Evolutionary conservation across 2,797 vertebrate species (phyloP).

Genomic region (Gymnodraco acuticeps): DNA sequence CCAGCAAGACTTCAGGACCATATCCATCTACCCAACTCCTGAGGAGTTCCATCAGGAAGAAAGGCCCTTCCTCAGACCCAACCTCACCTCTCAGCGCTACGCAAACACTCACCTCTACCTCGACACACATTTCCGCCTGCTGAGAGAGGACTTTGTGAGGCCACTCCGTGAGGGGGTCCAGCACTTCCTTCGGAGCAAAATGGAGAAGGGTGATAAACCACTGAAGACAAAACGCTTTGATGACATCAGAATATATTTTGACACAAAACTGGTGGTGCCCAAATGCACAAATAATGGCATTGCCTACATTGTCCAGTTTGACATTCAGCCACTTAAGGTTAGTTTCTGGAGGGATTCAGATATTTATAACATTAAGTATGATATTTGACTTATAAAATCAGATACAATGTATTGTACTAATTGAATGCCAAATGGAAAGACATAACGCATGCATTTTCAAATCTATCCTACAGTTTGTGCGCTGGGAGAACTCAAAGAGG

Average conservation of each 20-base stretch:
- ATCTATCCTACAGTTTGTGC: constrained; percentile 83
- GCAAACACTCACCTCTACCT: constrained; percentile 88
- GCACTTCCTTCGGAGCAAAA: constrained; percentile 82
- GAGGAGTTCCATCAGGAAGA: constrained; percentile 87
- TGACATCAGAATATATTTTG: constrained; percentile 91
- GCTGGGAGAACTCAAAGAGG: constrained; percentile 95
- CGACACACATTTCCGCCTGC: constrained; percentile 94
- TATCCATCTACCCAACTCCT: constrained; percentile 90
- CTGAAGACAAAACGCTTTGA: constrained; percentile 87
- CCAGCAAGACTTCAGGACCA: constrained; percentile 82
- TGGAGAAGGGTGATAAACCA: constrained; percentile 49
- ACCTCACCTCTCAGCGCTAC: constrained; percentile 87
- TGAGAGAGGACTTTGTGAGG: constrained; percentile 94
- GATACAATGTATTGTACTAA: background rate
- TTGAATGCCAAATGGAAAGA: background rate
- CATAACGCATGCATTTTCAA: background rate
- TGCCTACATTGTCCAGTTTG: constrained; percentile 90
- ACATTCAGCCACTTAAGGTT: constrained; percentile 85
- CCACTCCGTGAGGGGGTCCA: constrained; percentile 93
- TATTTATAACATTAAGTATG: background rate
- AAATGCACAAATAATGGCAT: constrained; percentile 87
- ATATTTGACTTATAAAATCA: background rate
- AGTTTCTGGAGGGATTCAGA: constrained; percentile 26
- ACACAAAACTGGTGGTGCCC: constrained; percentile 85
- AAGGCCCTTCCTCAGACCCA: constrained; percentile 90